Evolutionary conservation across 2,888 invertebrate genomes (phyloP), one percentile per base, ranked within the genome.

Genomic region (Kryphioiulus occultus): DNA sequence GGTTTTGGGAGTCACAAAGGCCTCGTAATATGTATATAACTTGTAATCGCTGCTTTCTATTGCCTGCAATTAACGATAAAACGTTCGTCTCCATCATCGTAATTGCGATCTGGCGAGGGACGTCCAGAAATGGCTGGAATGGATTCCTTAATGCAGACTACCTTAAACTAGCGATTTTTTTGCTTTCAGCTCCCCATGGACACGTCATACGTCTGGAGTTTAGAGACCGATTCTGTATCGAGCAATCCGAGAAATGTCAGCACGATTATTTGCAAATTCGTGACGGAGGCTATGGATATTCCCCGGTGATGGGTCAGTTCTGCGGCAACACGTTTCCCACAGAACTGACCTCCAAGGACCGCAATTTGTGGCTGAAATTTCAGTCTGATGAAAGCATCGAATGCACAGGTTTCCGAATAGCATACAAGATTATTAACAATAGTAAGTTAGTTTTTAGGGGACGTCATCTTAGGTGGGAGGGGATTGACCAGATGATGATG

Each of bases 261-360:
- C 95, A 95, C 92, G 97, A 97, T 92, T 96, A 93, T 92, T 93
- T 97, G 90, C 96, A 96, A 92, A 94, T 97, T 87, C 94, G 96
- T 88, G 96, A 97, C 91, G 97, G 97, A 0, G 94, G 95, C 85
- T 95, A 95, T 10, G 96, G 94, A 92, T 95, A 95, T 89, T 93
- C 93, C 89, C 53, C 47, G 22, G 92, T 93, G 89, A 92, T 95
- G 89, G 94, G 94, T n/a, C 94, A 93, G 90, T 95, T 93, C 91
- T 97, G 96, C 91, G 96, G 96, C 87, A 93, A 94, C 87, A 93
- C 93, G 88, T 95, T 95, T 91, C 96, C 96, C 35, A 94, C 94
- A 26, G 94, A 95, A 91, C 94, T 96, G 90, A 94, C 94, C 88
- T 96, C 96, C 26, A 94, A 94, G 88, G 95, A 95, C 89, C 93